Percentiles rank a stretch among this genome's conserved stretches.
Evolutionary conservation across 2,797 vertebrate species (phyloP).

Genomic region (Triplophysa yarkandensis): DNA sequence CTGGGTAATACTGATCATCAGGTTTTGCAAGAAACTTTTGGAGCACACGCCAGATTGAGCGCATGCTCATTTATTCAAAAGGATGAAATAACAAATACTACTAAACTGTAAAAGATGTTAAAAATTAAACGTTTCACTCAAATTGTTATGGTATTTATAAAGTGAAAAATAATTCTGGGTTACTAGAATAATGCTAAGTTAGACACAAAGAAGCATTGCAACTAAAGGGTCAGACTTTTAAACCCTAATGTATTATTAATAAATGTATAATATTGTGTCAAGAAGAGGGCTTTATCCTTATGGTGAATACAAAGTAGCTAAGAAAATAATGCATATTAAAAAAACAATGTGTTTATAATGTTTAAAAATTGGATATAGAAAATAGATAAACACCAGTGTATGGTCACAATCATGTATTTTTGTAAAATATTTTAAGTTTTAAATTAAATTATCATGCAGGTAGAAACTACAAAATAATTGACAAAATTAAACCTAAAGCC

Average conservation of each 20-base stretch:
- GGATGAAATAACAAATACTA: not conserved
- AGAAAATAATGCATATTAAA: too few species aligned
- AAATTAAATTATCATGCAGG: too few species aligned
- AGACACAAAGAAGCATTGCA: not conserved
- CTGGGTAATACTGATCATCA: not conserved
- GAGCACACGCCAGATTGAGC: not conserved
- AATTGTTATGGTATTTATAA: not conserved
- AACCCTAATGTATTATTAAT: too few species aligned
- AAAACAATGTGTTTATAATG: too few species aligned
- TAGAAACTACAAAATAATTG: too few species aligned
- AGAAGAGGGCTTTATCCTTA: too few species aligned
- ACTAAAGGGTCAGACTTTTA: too few species aligned
- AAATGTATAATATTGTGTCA: too few species aligned
- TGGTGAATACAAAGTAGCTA: too few species aligned
- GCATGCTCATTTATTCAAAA: not conserved
- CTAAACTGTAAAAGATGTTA: not conserved
- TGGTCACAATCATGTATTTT: not conserved
- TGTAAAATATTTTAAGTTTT: too few species aligned
- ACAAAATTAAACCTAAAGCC: not conserved
- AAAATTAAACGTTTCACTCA: not conserved
- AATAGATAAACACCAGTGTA: not conserved
- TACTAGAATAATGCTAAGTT: not conserved
- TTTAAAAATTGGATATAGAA: too few species aligned
- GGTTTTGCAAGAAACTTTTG: not conserved
- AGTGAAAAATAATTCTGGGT: conserved; percentile 8